phyloP scores from a whole-genome alignment of 2,113 vertebrate genomes.

The Tragelaphus imberbis region DNA sequence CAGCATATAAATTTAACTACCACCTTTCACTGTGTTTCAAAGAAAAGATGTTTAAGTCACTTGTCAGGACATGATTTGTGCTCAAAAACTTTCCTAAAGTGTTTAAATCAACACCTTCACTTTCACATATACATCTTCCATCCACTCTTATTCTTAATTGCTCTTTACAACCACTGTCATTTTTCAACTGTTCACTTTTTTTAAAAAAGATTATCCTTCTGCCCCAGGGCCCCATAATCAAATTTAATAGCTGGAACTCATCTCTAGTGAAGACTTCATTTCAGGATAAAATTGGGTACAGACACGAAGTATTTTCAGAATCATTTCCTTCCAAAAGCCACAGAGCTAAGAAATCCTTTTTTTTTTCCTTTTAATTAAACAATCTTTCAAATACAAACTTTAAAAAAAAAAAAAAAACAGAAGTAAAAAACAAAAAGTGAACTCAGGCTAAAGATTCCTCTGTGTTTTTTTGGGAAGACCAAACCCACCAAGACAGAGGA shows the following conservation, averaged over 20 bases:
- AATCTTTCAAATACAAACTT: not conserved
- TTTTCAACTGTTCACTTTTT: not conserved
- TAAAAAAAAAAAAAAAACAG: not conserved
- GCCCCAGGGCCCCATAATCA: not conserved
- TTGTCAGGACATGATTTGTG: not conserved
- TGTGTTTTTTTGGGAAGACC: not conserved
- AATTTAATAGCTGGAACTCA: not conserved
- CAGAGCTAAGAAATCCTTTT: not conserved
- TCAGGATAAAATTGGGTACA: not conserved
- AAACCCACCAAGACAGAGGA: not conserved
- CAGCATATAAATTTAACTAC: not conserved
- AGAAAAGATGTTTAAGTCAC: not conserved
- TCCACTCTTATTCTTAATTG: not conserved
- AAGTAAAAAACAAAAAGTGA: not conserved
- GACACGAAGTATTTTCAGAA: not conserved
- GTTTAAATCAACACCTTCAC: not conserved
- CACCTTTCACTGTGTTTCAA: not conserved
- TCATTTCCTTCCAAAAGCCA: constrained; percentile 3
- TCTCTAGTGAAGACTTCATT: not conserved
- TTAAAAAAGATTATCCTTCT: not conserved
- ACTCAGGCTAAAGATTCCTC: not conserved
- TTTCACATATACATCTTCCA: not conserved
- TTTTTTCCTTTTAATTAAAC: not conserved
- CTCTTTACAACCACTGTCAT: not conserved
- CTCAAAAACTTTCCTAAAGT: not conserved